A percentile compares a stretch with the other conserved stretches of the same genome.
Conservation (phyloP, 1,140 invertebrate genomes). For the Mamestra configurata region DNA sequence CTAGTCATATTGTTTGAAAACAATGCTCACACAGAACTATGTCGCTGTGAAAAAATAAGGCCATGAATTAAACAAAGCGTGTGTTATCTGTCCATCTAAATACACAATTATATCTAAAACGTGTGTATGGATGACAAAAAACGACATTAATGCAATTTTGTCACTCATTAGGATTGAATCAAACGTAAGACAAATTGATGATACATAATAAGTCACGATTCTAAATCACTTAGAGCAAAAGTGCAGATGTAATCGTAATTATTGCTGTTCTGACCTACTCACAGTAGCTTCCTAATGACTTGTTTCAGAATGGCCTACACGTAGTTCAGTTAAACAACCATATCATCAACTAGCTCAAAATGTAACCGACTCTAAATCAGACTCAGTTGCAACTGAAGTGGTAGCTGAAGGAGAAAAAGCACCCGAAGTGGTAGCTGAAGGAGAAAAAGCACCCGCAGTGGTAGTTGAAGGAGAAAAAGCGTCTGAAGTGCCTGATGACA, state of each 20-base stretch:
- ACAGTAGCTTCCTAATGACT: neutral
- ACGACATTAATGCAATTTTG: constrained; percentile 19
- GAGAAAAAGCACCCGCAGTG: constrained; percentile 40
- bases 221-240: constrained; percentile 3
- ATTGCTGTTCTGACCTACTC: constrained; percentile 35
- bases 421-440: constrained; percentile 53
- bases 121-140: neutral
- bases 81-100: constrained; percentile 12
- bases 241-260: constrained; percentile 13
- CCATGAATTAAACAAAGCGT: constrained; percentile 6
- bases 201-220: constrained; percentile 37
- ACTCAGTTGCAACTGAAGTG: constrained; percentile 51
- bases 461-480: constrained; percentile 49
- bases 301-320: constrained; percentile 76
- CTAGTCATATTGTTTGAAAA: constrained; percentile 20
- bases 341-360: constrained; percentile 42
- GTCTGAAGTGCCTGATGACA: constrained; percentile 44
- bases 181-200: constrained; percentile 29
- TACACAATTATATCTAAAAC: neutral
- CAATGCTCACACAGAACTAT: constrained; percentile 12
- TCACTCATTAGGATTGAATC: constrained; percentile 1
- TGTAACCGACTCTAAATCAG: constrained; percentile 43
- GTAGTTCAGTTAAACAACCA: constrained; percentile 75
- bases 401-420: constrained; percentile 51
- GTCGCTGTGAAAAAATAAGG: constrained; percentile 1